Evolutionary conservation across 2,113 vertebrate species (phyloP).

Genomic region (Lophius piscatorius): DNA sequence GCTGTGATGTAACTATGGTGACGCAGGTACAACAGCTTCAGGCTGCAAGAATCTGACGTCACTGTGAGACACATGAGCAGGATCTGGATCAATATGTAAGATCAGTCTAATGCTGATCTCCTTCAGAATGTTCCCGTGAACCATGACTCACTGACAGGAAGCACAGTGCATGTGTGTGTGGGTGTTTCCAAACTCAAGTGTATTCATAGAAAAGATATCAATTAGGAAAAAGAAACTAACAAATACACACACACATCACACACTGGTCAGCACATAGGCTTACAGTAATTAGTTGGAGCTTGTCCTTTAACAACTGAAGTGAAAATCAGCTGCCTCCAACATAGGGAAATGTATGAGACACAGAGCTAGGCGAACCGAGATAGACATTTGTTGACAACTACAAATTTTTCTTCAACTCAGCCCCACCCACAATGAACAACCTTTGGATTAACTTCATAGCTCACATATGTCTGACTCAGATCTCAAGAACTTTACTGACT

Average conservation of each 20-base stretch:
- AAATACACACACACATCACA: too few species aligned
- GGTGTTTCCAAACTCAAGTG: not conserved
- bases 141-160: not conserved
- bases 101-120: not conserved
- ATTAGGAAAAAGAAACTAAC: too few species aligned
- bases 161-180: not conserved
- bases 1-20: not conserved
- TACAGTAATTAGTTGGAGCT: too few species aligned
- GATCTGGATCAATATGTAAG: not conserved
- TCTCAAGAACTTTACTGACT: not conserved
- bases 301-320: too few species aligned
- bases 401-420: not conserved
- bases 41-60: not conserved
- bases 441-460: not conserved
- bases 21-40: not conserved
- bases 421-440: not conserved
- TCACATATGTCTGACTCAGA: constrained; percentile 4
- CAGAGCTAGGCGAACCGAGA: not conserved
- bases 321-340: too few species aligned
- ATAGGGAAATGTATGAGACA: too few species aligned
- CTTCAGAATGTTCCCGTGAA: not conserved
- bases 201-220: too few species aligned
- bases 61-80: not conserved
- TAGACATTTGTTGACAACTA: not conserved
- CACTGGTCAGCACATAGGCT: too few species aligned